Evolutionary conservation across 2,888 invertebrate genomes (phyloP).

Genomic region (Atethmia centrago): DNA sequence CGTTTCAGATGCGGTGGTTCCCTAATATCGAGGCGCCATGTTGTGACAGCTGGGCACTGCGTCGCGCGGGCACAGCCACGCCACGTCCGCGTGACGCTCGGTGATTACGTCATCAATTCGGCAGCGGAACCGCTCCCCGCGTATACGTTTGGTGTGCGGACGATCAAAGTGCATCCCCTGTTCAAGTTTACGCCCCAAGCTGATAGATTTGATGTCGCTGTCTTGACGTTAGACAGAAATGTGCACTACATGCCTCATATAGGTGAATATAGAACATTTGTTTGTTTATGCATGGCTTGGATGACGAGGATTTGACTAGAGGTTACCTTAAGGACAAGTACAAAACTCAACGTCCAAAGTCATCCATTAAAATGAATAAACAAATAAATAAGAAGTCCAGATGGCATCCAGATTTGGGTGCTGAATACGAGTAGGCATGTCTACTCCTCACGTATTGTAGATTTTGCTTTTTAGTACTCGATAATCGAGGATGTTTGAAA

Average conservation of each 20-base stretch:
- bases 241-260: constrained; percentile 98
- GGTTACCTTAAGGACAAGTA: not conserved
- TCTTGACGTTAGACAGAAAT: constrained; percentile 95
- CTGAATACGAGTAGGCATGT: too few species aligned
- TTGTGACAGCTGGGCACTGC: constrained; percentile 98
- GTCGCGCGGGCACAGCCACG: constrained; percentile 97
- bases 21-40: constrained; percentile 96
- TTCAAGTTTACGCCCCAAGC: constrained; percentile 97
- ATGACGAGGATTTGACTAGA: not conserved
- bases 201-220: constrained; percentile 97
- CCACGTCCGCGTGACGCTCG: constrained; percentile 97
- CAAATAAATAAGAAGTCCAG: too few species aligned
- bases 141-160: constrained; percentile 97
- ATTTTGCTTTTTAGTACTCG: not conserved
- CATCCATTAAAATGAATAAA: too few species aligned
- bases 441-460: too few species aligned
- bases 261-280: constrained; percentile 79
- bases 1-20: constrained; percentile 96
- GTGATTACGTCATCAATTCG: constrained; percentile 98
- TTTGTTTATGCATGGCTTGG: constrained; percentile 11
- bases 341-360: not conserved
- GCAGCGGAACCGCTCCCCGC: constrained; percentile 97
- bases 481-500: not conserved
- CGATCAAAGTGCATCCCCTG: constrained; percentile 97
- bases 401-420: too few species aligned